Evolutionary conservation across 2,888 invertebrate species (phyloP).

Genomic region (Ophonus ardosiacus): DNA sequence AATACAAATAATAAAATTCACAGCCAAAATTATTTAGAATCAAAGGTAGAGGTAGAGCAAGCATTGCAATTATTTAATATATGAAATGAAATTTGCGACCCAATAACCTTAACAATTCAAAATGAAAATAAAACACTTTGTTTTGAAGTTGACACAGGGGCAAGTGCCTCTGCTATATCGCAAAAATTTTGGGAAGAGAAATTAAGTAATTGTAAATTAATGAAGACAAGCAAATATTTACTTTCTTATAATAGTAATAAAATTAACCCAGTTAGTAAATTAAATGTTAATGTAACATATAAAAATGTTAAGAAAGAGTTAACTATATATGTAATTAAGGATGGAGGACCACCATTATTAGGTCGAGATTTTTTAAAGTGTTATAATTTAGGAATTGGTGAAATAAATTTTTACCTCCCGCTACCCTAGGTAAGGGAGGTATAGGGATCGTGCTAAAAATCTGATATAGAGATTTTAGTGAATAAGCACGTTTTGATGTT

Average conservation of each 20-base stretch:
- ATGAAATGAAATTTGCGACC: background rate
- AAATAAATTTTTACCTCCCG: no score
- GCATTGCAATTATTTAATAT: background rate
- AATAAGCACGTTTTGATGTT: no score
- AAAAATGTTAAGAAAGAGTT: background rate
- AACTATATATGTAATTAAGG: background rate
- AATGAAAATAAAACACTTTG: background rate
- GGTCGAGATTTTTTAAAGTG: background rate
- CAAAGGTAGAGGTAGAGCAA: no score
- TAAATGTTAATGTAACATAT: background rate
- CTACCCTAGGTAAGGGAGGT: no score
- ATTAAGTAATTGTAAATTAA: background rate
- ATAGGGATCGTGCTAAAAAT: no score
- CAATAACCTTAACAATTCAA: background rate
- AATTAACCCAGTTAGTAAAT: background rate
- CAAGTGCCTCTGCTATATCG: background rate
- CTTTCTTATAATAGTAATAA: background rate
- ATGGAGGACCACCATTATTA: background rate
- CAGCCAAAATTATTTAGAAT: no score
- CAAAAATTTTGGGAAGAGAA: background rate
- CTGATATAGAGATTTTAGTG: no score
- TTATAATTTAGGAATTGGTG: conserved; percentile 2
- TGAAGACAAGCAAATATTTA: background rate
- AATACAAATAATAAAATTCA: no score
- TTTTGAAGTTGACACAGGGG: background rate